These are phyloP conservation scores for Leucozona laternaria DNA, from an alignment of 2,888 invertebrate species.

Conservation along the genomic window DNA sequence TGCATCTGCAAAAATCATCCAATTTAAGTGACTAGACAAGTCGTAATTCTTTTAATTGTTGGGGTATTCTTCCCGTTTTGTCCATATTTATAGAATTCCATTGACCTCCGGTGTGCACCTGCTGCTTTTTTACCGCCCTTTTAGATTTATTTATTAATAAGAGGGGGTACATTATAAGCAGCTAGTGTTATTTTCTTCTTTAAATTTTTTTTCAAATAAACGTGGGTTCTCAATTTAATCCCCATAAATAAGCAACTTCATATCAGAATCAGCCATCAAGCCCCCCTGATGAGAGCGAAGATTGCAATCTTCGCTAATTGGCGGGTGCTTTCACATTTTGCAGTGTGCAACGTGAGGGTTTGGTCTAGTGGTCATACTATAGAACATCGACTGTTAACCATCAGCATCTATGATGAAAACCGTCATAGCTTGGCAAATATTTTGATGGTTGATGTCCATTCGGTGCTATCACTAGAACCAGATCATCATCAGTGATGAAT, in stretches of 20 bases:
- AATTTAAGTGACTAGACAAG: no score
- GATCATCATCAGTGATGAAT: conserved; percentile 68
- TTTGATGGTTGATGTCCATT: conserved; percentile 41
- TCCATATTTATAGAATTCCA: no score
- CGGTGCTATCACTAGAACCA: conserved; percentile 50
- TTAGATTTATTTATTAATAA: no score
- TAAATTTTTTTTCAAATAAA: neutral
- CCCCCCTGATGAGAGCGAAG: conserved; percentile 57
- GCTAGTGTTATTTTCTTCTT: no score
- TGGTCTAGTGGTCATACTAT: no score
- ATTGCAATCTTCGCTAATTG: conserved; percentile 66
- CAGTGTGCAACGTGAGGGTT: neutral
- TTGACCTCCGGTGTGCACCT: no score
- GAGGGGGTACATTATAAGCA: no score
- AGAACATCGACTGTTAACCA: conserved; percentile 11
- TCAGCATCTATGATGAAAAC: neutral
- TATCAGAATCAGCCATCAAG: neutral
- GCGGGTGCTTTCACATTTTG: conserved; percentile 57
- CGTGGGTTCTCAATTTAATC: neutral
- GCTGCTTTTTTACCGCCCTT: no score
- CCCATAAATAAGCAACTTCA: neutral
- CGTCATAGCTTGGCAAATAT: conserved; percentile 20
- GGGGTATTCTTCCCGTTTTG: no score
- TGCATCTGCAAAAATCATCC: no score
- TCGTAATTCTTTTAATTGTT: no score